Conservation (phyloP, 2,113 vertebrate species). For the Amblyopsis rosae region DNA sequence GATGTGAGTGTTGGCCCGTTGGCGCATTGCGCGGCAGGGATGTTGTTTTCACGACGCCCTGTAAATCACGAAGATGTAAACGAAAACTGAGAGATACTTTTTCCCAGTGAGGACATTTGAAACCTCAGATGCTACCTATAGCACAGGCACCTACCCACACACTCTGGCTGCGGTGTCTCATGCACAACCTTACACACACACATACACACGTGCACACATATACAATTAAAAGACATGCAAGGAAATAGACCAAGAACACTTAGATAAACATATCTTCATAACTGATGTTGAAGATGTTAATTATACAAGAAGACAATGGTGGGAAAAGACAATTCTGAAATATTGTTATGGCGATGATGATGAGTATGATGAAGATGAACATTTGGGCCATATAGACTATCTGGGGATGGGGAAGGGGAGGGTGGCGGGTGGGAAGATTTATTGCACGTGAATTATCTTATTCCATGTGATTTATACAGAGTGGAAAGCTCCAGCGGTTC, state of each 20-base stretch:
- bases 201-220: conserved; percentile 23
- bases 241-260: not conserved
- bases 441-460: conserved; percentile 99
- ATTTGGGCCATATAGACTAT: conserved; percentile 79
- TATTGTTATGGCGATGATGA: conserved; percentile 52
- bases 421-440: conserved; percentile 82
- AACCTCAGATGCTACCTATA: conserved; percentile 70
- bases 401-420: conserved; percentile 43
- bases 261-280: conserved; percentile 53
- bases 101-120: conserved; percentile 60
- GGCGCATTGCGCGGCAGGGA: conserved; percentile 25
- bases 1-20: conserved; percentile 21
- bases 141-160: conserved; percentile 38
- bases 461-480: conserved; percentile 99
- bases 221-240: conserved; percentile 16
- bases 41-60: conserved; percentile 35
- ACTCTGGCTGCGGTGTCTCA: conserved; percentile 42
- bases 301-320: conserved; percentile 48
- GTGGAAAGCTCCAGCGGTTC: conserved; percentile 57
- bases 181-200: conserved; percentile 24
- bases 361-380: conserved; percentile 53
- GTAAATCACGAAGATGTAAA: conserved; percentile 49
- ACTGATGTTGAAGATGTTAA: conserved; percentile 50
- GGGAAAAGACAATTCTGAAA: conserved; percentile 51
- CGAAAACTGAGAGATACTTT: conserved; percentile 47